These are phyloP conservation scores for Rapana venosa DNA, from an alignment of 2,888 invertebrate genomes.

Conservation along the genomic window DNA sequence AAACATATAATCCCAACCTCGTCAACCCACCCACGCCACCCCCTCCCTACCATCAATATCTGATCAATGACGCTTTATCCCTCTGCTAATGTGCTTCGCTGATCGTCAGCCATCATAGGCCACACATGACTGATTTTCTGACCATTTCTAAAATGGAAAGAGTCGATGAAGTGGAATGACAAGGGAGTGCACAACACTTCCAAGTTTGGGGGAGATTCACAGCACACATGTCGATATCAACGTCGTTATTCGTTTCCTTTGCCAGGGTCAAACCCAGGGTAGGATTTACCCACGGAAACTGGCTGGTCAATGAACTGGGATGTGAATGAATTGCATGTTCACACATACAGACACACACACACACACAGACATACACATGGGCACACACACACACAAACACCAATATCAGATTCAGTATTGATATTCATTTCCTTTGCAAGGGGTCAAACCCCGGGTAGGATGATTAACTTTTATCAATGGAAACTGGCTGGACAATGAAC, in stretches of 20 bases:
- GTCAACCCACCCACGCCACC: too few relatives aligned
- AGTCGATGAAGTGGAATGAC: neutral
- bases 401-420: neutral
- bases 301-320: too few relatives aligned
- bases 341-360: neutral
- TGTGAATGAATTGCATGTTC: neutral
- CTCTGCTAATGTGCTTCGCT: constrained; percentile 17
- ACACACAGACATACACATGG: neutral
- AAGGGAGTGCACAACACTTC: neutral
- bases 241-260: too few relatives aligned
- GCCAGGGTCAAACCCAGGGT: too few relatives aligned
- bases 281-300: too few relatives aligned
- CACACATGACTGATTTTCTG: neutral
- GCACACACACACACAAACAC: neutral
- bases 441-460: too few relatives aligned
- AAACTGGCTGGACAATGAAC: too few relatives aligned
- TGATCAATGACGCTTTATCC: neutral
- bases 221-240: too few relatives aligned
- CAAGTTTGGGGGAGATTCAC: too few relatives aligned
- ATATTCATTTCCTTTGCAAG: too few relatives aligned
- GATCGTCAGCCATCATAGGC: neutral
- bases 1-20: too few relatives aligned
- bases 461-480: too few relatives aligned
- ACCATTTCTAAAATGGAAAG: neutral
- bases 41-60: neutral